These are phyloP conservation scores for Lophura nycthemera DNA, from an alignment of 2,113 vertebrate species.

Conservation along the genomic window DNA sequence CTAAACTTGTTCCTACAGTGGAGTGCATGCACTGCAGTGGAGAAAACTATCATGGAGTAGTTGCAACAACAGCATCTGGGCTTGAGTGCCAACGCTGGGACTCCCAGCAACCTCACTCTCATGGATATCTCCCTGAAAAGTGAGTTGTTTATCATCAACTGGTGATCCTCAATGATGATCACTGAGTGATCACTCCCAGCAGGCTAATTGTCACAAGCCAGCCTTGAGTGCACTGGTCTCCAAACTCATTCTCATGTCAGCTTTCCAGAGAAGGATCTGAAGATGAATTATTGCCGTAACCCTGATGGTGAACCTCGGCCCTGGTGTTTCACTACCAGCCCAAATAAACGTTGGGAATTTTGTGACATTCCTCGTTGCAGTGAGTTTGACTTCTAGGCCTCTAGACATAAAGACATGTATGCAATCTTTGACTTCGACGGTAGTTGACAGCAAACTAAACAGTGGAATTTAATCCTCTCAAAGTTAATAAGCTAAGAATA, in stretches of 20 bases:
- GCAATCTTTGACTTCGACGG: too few species aligned
- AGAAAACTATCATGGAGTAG: slow-evolving; percentile 87
- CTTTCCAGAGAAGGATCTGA: slow-evolving; percentile 89
- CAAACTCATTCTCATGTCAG: too few species aligned
- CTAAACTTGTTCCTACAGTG: slow-evolving; percentile 73
- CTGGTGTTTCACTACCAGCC: slow-evolving; percentile 91
- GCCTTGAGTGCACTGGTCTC: too few species aligned
- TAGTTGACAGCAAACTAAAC: too few species aligned
- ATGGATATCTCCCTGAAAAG: slow-evolving; percentile 90
- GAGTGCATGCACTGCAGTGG: slow-evolving; percentile 94
- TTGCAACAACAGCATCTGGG: slow-evolving; percentile 80
- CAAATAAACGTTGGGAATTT: slow-evolving; percentile 88
- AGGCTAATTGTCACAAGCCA: background rate
- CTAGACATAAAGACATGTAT: background rate
- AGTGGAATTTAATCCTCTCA: too few species aligned
- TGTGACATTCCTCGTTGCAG: slow-evolving; percentile 89
- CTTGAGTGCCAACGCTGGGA: slow-evolving; percentile 84
- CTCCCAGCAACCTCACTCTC: slow-evolving; percentile 87
- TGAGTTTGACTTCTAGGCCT: slow-evolving; percentile 72
- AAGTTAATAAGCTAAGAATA: too few species aligned
- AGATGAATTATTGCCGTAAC: slow-evolving; percentile 93
- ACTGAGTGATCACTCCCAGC: too few species aligned
- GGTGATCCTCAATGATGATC: too few species aligned
- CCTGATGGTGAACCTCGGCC: slow-evolving; percentile 91
- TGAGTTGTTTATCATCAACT: slow-evolving; percentile 62